These are phyloP conservation scores for Drosophila ohnishii DNA, from an alignment of 1,140 invertebrate species.

Conservation along the genomic window DNA sequence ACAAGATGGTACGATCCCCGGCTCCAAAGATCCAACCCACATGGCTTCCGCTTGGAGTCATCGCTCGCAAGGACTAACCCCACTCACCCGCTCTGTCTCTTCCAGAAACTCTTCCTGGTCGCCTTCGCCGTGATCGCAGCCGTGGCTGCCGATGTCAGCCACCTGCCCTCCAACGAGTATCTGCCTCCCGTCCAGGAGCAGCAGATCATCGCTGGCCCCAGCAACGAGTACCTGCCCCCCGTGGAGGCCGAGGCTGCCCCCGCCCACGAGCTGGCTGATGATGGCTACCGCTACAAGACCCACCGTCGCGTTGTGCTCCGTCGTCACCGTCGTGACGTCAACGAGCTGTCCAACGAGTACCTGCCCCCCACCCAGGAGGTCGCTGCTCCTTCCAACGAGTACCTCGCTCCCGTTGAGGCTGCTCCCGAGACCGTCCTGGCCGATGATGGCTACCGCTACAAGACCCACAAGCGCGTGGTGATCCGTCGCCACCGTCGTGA, in stretches of 20 bases:
- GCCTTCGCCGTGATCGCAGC: constrained; percentile 75
- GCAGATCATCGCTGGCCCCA: constrained; percentile 51
- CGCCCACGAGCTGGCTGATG: constrained; percentile 54
- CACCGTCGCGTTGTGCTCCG: constrained; percentile 61
- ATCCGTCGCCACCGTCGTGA: constrained; percentile 26
- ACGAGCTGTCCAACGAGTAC: constrained; percentile 30
- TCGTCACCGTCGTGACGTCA: constrained; percentile 74
- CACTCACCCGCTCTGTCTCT: constrained; percentile 17
- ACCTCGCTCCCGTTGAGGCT: constrained; percentile 2
- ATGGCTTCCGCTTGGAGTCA: not conserved
- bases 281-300: constrained; percentile 75
- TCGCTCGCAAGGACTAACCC: constrained; percentile 42
- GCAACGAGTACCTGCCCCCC: constrained; percentile 65
- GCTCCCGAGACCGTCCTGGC: constrained; percentile 20
- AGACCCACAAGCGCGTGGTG: not conserved
- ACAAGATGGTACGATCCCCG: constrained; percentile 68
- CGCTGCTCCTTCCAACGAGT: too few relatives aligned
- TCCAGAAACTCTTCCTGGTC: constrained; percentile 79
- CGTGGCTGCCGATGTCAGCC: constrained; percentile 78
- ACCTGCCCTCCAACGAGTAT: constrained; percentile 76
- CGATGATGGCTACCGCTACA: constrained; percentile 1
- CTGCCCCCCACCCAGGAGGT: too few relatives aligned
- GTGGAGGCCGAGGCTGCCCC: constrained; percentile 31
- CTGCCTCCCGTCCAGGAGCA: constrained; percentile 58
- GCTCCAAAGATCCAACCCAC: not conserved